Conservation (phyloP, 2,888 invertebrate genomes). For the Pelosia muscerda region DNA sequence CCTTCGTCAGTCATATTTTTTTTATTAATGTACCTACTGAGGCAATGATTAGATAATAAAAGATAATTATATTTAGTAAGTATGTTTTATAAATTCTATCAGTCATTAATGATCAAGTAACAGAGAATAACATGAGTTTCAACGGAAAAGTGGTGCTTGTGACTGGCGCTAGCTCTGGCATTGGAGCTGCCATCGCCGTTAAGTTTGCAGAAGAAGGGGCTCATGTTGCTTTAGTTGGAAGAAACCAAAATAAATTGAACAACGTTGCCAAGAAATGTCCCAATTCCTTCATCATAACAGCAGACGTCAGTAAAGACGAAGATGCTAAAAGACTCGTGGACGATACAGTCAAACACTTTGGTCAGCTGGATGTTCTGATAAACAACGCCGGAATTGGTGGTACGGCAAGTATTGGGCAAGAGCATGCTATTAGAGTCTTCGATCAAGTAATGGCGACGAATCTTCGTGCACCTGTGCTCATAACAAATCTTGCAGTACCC, state of each 20-base stretch:
- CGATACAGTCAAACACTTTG: constrained; percentile 18
- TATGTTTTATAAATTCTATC: neutral
- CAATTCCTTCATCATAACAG: constrained; percentile 9
- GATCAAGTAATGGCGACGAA: constrained; percentile 24
- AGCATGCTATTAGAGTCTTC: constrained; percentile 24
- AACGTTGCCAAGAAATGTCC: constrained; percentile 18
- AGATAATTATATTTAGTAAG: neutral
- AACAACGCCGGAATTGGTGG: constrained; percentile 34
- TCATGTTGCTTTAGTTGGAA: constrained; percentile 43
- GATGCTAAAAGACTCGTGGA: constrained; percentile 21
- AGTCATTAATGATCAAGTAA: neutral
- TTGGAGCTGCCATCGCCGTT: constrained; percentile 47
- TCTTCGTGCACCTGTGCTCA: constrained; percentile 15
- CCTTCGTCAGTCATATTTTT: too few species aligned
- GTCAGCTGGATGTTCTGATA: constrained; percentile 30
- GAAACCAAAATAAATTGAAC: constrained; percentile 43
- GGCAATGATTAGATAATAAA: neutral
- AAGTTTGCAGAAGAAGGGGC: constrained; percentile 47
- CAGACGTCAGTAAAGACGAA: constrained; percentile 23
- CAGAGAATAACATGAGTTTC: constrained; percentile 45
- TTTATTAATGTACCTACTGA: too few species aligned
- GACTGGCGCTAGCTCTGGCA: constrained; percentile 52
- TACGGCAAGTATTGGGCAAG: constrained; percentile 9
- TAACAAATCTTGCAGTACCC: constrained; percentile 19
- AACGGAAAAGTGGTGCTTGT: constrained; percentile 50